Evolutionary conservation across 2,113 vertebrate genomes (phyloP).

Genomic region (Speoplatyrhinus poulsoni): DNA sequence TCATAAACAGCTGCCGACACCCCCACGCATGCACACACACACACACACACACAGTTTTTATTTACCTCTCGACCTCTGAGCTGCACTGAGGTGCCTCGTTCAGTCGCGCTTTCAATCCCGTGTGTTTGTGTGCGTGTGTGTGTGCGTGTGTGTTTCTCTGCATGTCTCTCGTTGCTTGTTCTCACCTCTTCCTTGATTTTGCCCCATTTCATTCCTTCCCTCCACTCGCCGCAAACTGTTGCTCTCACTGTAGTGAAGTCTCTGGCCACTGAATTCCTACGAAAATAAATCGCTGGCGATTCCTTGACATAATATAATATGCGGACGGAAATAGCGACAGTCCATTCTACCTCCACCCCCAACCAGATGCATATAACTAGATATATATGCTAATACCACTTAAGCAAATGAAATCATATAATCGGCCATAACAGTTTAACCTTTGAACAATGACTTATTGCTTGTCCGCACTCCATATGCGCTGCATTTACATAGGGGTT

Average conservation of each 20-base stretch:
- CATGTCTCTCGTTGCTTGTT: not conserved
- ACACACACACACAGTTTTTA: not conserved
- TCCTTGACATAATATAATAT: constrained; percentile 30
- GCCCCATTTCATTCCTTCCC: no score
- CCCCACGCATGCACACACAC: constrained; percentile 9
- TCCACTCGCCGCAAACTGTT: no score
- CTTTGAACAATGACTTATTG: constrained; percentile 54
- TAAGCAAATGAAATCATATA: constrained; percentile 64
- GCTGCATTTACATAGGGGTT: constrained; percentile 60
- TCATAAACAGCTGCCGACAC: constrained; percentile 67
- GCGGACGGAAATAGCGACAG: constrained; percentile 21
- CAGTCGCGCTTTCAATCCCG: not conserved
- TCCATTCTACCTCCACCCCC: not conserved
- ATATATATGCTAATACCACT: constrained; percentile 67
- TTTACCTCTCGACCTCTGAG: not conserved
- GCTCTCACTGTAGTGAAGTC: no score
- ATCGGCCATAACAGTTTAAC: constrained; percentile 51
- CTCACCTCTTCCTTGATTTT: no score
- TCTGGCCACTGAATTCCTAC: no score
- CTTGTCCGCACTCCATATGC: constrained; percentile 49
- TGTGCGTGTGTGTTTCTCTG: constrained; percentile 2
- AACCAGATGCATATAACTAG: constrained; percentile 39
- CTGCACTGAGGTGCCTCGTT: no score
- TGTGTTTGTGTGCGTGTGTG: constrained; percentile 6
- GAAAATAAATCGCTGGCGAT: constrained; percentile 31